A percentile compares a stretch with the other conserved stretches of the same genome.
phyloP scores from a whole-genome alignment of 37 sponge, comb jelly and placozoan species.

The Chondrosia reniformis region DNA sequence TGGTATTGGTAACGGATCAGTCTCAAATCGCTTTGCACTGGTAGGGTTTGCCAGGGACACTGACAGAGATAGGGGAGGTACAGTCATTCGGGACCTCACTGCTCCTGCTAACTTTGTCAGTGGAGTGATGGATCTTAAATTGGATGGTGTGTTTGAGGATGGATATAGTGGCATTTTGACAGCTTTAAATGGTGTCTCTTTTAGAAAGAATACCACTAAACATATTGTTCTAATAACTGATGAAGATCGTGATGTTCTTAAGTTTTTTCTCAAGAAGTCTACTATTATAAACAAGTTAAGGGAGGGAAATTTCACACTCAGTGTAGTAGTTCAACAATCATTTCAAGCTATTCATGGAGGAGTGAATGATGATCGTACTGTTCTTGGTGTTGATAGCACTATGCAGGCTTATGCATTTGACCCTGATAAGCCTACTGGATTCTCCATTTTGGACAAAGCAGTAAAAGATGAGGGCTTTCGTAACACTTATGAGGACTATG shows the following conservation, averaged over 20 bases:
- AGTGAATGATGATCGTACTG: neutral
- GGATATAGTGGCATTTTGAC: slow-evolving; percentile 68
- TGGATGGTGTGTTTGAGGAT: slow-evolving; percentile 65
- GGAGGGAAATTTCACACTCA: slow-evolving; percentile 30
- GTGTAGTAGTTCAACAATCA: slow-evolving; percentile 64
- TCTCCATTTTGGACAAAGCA: neutral
- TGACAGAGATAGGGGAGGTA: slow-evolving; percentile 12
- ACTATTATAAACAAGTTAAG: slow-evolving; percentile 15
- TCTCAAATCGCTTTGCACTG: slow-evolving; percentile 61
- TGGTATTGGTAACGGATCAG: slow-evolving; percentile 51
- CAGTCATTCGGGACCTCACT: slow-evolving; percentile 33
- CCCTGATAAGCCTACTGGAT: neutral
- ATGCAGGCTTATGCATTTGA: slow-evolving; percentile 36
- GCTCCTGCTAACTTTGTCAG: slow-evolving; percentile 14
- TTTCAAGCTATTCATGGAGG: slow-evolving; percentile 1
- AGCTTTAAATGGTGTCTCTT: slow-evolving; percentile 27
- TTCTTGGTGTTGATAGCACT: slow-evolving; percentile 31
- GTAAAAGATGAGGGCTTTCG: slow-evolving; percentile 8
- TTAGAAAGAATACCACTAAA: slow-evolving; percentile 44
- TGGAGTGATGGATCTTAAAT: slow-evolving; percentile 18
- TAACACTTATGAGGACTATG: slow-evolving; percentile 70
- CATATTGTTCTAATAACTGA: slow-evolving; percentile 69
- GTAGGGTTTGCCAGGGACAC: slow-evolving; percentile 65
- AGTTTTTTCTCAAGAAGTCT: slow-evolving; percentile 18
- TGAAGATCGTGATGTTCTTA: slow-evolving; percentile 58